Base-by-base conservation (phyloP, 1,140 invertebrate genomes). In the Delia radicum region DNA sequence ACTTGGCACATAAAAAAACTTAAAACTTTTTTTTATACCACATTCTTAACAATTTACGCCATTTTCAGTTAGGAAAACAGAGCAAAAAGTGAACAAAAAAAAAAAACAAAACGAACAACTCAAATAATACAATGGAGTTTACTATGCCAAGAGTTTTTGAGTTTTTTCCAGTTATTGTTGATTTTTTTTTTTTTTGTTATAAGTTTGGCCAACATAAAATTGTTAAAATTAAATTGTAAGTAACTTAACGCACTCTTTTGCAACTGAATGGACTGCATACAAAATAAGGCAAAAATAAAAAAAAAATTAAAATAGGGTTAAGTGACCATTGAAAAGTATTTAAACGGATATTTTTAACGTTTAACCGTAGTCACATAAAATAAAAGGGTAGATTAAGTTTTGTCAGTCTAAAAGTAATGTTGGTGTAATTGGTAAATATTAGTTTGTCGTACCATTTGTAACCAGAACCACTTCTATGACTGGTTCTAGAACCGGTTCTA, bases 1-100 rank as follows among this genome's bases (percentile, higher is more conserved):
- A 55, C 48, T 55, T 55, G 48, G 48, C 48, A 55, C 48, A 55
- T 55, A 55, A 55, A 55, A 55, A 55, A 55, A 18, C n/a, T 55
- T 24, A 5, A 55, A 55, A 55, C 48, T 55, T 21, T 55, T n/a
- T 21, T 55, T 55, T 55, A 8, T 21, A 21, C 48, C 48, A 55
- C 48, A 55, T 55, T 55, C 48, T 55, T 55, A 55, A 55, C 48
- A 55, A 55, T 55, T 24, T 55, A 55, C 48, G n/a, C 48, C 48
- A 55, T n/a, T 21, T 55, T 21, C 48, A 21, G 48, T 55, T 55
- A 21, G 48, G 8, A 55, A 18, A 55, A 55, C 7, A 55, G 4
- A 48, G 15, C 5, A 55, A 55, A 21, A 55, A 55, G 21, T 55
- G 48, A 55, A 55, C 48, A 55, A 21, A n/a, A 21, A 8, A 55